Evolutionary conservation across 1,140 invertebrate species (phyloP).

Genomic region (Megalonaias nervosa): DNA sequence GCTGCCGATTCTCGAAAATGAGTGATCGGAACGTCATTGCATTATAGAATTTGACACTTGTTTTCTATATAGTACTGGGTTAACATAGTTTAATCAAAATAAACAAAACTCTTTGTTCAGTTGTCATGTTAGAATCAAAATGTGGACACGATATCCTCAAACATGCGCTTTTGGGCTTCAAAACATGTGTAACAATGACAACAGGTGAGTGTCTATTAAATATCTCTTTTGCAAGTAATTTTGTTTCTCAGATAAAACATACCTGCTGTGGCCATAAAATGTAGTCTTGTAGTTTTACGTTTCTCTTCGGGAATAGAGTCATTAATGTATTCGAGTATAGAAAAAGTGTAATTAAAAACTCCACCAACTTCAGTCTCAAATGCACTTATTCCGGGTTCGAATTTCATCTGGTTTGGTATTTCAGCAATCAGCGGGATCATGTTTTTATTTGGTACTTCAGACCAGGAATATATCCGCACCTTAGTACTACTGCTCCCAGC

Average conservation of each 20-base stretch:
- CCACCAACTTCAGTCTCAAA: constrained; percentile 21
- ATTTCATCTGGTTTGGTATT: constrained; percentile 23
- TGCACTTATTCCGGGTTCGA: constrained; percentile 44
- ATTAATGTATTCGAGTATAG: constrained; percentile 49
- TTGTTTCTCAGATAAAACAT: constrained; percentile 10
- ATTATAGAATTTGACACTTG: too few relatives aligned
- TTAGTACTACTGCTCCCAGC: constrained; percentile 56
- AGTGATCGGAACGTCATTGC: too few relatives aligned
- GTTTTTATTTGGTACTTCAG: neutral
- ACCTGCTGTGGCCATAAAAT: constrained; percentile 74
- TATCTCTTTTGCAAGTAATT: too few relatives aligned
- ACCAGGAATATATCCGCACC: constrained; percentile 45
- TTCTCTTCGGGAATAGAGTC: constrained; percentile 51
- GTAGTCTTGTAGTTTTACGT: constrained; percentile 61
- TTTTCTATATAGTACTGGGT: too few relatives aligned
- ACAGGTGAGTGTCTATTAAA: too few relatives aligned
- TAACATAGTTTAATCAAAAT: too few relatives aligned
- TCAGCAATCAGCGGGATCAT: constrained; percentile 2
- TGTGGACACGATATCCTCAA: too few relatives aligned
- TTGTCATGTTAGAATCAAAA: too few relatives aligned
- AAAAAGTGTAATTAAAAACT: constrained; percentile 35
- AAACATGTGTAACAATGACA: too few relatives aligned
- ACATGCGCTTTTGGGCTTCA: too few relatives aligned
- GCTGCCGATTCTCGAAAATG: too few relatives aligned
- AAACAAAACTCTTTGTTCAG: too few relatives aligned